phyloP scores from a whole-genome alignment of 2,888 invertebrate species.

The Aporophyla nigra region DNA sequence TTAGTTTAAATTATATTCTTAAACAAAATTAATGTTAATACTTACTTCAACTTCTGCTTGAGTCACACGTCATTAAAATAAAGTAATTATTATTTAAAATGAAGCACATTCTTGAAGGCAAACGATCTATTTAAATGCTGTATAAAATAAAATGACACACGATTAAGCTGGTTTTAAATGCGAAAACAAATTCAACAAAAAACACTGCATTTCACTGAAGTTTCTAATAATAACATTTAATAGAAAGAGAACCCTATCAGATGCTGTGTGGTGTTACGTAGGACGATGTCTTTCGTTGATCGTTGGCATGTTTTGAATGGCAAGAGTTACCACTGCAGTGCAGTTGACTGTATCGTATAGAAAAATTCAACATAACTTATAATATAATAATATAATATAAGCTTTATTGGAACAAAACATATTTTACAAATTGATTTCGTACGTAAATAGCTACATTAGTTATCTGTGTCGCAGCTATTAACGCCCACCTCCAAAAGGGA shows the following conservation, averaged over 20 bases:
- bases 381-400: too few relatives aligned
- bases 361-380: not conserved
- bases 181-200: slow-evolving; percentile 25
- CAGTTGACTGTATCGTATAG: not conserved
- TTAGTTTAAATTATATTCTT: slow-evolving; percentile 20
- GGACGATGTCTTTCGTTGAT: slow-evolving; percentile 17
- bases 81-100: slow-evolving; percentile 53
- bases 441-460: too few relatives aligned
- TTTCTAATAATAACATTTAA: not conserved
- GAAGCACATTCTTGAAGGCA: slow-evolving; percentile 74
- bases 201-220: not conserved
- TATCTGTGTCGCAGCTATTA: too few relatives aligned
- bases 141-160: slow-evolving; percentile 66
- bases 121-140: slow-evolving; percentile 69
- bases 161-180: slow-evolving; percentile 44
- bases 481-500: too few relatives aligned
- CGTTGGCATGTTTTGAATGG: not conserved
- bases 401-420: too few relatives aligned
- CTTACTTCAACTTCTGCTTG: slow-evolving; percentile 65
- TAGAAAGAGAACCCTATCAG: not conserved
- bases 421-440: too few relatives aligned
- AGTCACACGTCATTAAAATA: slow-evolving; percentile 43
- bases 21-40: slow-evolving; percentile 52
- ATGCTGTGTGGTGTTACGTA: slow-evolving; percentile 14
- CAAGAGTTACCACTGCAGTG: not conserved